These are phyloP conservation scores for Dromas ardeola DNA, from an alignment of 2,113 vertebrate genomes.

Conservation along the genomic window DNA sequence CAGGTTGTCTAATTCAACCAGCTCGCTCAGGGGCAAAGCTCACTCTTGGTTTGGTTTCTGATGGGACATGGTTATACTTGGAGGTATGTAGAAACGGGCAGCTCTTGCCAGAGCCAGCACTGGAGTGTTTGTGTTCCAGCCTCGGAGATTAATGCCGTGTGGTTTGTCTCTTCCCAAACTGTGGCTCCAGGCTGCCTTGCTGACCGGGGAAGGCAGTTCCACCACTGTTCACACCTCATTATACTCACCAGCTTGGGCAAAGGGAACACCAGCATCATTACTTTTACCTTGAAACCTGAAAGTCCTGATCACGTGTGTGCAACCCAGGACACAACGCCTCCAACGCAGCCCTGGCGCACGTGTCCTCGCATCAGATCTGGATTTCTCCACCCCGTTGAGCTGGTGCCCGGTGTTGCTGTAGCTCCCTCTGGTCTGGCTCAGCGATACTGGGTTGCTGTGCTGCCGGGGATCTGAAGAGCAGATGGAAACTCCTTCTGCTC, in stretches of 20 bases:
- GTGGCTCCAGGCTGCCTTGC: neutral
- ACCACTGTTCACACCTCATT: fast-evolving
- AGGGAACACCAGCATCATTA: neutral
- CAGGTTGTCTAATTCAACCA: neutral
- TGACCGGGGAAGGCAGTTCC: neutral
- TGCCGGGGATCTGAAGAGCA: neutral
- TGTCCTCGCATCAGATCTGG: fast-evolving
- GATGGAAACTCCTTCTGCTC: neutral
- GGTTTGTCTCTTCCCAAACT: neutral
- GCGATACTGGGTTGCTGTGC: neutral
- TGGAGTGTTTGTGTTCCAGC: neutral
- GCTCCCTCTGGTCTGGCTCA: neutral
- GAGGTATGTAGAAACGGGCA: neutral
- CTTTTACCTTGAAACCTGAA: neutral
- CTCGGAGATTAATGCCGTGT: neutral
- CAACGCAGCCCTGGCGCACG: fast-evolving
- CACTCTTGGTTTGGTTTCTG: neutral
- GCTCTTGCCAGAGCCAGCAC: neutral
- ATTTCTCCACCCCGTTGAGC: neutral
- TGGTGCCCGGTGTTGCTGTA: neutral
- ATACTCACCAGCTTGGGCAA: neutral
- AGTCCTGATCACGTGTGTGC: neutral
- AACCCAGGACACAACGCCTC: neutral
- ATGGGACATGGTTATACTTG: neutral
- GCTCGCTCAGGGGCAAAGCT: neutral